Conservation (phyloP, 2,888 invertebrate species). For the Homarus gammarus region DNA sequence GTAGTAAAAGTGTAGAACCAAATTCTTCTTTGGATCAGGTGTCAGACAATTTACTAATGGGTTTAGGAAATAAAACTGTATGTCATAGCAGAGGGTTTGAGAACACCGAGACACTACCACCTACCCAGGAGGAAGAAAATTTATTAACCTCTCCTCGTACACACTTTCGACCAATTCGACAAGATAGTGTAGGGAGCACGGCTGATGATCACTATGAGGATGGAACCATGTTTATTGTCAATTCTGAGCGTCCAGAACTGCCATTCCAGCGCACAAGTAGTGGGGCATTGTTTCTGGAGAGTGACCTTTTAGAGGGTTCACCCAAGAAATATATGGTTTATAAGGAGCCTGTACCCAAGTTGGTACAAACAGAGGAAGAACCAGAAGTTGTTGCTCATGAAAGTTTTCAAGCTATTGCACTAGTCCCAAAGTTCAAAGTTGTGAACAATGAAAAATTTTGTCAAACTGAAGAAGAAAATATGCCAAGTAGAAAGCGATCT, state of each 20-base stretch:
- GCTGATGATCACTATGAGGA: conserved; percentile 83
- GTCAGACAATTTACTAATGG: conserved; percentile 23
- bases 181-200: conserved; percentile 78
- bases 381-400: conserved; percentile 34
- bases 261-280: conserved; percentile 85
- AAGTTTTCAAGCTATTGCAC: conserved; percentile 80
- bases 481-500: not conserved
- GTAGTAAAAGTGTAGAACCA: conserved; percentile 55
- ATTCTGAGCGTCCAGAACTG: conserved; percentile 83
- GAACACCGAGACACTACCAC: conserved; percentile 28
- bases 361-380: conserved; percentile 34
- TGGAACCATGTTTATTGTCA: conserved; percentile 87
- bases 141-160: conserved; percentile 84
- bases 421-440: conserved; percentile 86
- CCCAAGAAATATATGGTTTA: conserved; percentile 80
- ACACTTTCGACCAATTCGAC: conserved; percentile 90
- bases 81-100: not conserved
- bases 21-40: conserved; percentile 23
- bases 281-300: conserved; percentile 83
- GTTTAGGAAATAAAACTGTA: not conserved
- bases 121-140: conserved; percentile 68
- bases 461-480: conserved; percentile 81
- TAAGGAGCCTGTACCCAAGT: conserved; percentile 78
- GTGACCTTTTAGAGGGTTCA: conserved; percentile 78
- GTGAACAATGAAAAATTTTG: conserved; percentile 82